These are phyloP conservation scores for Limnothrissa miodon DNA, from an alignment of 2,113 vertebrate genomes.

Conservation along the genomic window DNA sequence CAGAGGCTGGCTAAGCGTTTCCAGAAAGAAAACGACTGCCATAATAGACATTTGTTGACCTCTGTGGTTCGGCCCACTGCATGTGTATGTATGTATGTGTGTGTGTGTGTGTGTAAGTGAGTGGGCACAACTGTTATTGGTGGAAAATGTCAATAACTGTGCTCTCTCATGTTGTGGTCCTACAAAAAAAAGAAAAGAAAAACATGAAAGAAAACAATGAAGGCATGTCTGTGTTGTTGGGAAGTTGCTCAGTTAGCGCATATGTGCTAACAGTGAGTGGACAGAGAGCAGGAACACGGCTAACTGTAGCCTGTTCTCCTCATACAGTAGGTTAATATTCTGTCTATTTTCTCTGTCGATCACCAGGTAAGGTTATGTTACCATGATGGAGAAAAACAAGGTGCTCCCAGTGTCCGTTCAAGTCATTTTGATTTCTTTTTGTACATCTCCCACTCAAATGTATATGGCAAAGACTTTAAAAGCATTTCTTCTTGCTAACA, in stretches of 20 bases:
- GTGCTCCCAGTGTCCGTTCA: not conserved
- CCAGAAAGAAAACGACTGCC: not conserved
- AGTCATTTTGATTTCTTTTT: not conserved
- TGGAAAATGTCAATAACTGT: constrained; percentile 17
- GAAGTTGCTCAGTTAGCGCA: not conserved
- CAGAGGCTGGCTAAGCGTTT: constrained; percentile 3
- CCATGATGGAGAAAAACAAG: not conserved
- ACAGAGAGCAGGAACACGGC: not conserved
- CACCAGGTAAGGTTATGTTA: not conserved
- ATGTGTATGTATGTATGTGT: constrained; percentile 26
- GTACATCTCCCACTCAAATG: not conserved
- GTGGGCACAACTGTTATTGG: constrained; percentile 9
- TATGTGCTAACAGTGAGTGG: not conserved
- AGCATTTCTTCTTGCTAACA: not conserved
- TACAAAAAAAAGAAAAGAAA: not conserved
- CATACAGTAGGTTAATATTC: not conserved
- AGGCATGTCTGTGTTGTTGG: not conserved
- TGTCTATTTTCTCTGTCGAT: not conserved
- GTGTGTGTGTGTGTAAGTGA: constrained; percentile 28
- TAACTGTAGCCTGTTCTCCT: not conserved
- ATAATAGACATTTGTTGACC: not conserved
- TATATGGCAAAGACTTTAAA: not conserved
- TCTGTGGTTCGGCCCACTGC: constrained; percentile 12
- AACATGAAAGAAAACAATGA: not conserved
- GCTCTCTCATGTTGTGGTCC: constrained; percentile 6